Base-by-base conservation (phyloP, 1,140 invertebrate species). In the Eulimnadia texana region DNA sequence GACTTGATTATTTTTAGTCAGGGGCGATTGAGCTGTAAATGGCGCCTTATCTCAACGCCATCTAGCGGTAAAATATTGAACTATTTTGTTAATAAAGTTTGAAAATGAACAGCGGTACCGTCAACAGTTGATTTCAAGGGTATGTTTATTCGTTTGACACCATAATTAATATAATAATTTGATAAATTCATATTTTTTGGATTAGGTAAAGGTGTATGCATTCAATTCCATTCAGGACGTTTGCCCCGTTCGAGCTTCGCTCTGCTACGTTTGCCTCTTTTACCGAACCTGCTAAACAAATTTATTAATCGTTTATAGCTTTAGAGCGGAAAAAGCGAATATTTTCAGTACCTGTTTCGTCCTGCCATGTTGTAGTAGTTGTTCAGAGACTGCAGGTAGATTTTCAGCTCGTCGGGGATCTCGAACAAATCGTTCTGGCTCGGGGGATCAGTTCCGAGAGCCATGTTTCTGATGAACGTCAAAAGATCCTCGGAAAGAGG, bases 291-390 rank as follows among this genome's bases (percentile, higher is more conserved):
- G 27, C 3, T 16, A 19, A 22, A 23, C 16, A n/a, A 22, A 19
- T 16, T 9, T 10, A 28, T 19, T 10, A 20, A 58, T 3, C 9
- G 25, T n/a, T n/a, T 33, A 1, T 20, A 29, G 11, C 9, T 42
- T 10, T 16, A 20, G 3, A 42, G n/a, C n/a, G n/a, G 9, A n/a
- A 25, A 10, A 29, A 24, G 22, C 16, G 2, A 29, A 25, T n/a
- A 29, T 20, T 16, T 20, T 13, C 27, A 42, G 20, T 60, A 63
- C 62, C 62, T 61, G 16, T 56, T 50, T 63, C 62, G 19, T 13
- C 62, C 62, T 10, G 29, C 28, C 19, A 63, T 27, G 9, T 56
- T 50, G 29, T 63, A 63, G 54, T 63, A 63, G 47, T 63, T 58
- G 33, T 50, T 63, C 10, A 63, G 56, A 19, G 58, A 56, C n/a